phyloP scores from a whole-genome alignment of 2,797 vertebrate species.

The Halcyon chelicuti region DNA sequence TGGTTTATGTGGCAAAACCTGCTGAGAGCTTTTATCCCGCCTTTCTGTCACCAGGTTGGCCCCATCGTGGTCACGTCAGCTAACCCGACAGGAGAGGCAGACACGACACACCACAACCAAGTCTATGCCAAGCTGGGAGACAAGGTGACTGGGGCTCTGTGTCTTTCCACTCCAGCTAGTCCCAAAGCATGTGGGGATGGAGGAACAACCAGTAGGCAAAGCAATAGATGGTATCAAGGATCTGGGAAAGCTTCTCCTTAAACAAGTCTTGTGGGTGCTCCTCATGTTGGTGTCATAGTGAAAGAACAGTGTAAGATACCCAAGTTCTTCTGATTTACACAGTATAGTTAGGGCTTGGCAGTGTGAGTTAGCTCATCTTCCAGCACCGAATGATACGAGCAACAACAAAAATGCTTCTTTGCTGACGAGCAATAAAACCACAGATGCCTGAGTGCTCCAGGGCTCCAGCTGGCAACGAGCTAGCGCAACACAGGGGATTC shows the following conservation, averaged over 20 bases:
- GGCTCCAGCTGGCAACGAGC: neutral
- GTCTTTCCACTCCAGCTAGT: neutral
- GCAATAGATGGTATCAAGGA: neutral
- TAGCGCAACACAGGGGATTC: neutral
- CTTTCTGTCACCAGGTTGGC: slow-evolving; percentile 81
- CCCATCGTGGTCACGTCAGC: slow-evolving; percentile 92
- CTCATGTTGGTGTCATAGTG: neutral
- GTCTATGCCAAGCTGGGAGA: slow-evolving; percentile 89
- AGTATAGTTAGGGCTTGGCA: neutral
- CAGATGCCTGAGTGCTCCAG: neutral
- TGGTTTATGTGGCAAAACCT: neutral
- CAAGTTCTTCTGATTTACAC: neutral
- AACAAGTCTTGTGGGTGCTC: neutral
- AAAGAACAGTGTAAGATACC: neutral
- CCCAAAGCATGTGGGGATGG: neutral
- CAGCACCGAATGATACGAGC: neutral
- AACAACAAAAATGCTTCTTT: neutral
- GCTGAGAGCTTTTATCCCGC: neutral
- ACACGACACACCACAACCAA: slow-evolving; percentile 94
- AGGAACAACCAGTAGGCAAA: neutral
- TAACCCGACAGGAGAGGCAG: slow-evolving; percentile 92
- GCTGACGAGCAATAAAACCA: neutral
- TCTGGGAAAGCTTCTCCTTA: neutral
- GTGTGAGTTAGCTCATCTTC: fast-evolving
- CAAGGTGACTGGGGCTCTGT: slow-evolving; percentile 76